These are phyloP conservation scores for Artibeus lituratus DNA, from an alignment of 2,797 vertebrate genomes.

Conservation along the genomic window DNA sequence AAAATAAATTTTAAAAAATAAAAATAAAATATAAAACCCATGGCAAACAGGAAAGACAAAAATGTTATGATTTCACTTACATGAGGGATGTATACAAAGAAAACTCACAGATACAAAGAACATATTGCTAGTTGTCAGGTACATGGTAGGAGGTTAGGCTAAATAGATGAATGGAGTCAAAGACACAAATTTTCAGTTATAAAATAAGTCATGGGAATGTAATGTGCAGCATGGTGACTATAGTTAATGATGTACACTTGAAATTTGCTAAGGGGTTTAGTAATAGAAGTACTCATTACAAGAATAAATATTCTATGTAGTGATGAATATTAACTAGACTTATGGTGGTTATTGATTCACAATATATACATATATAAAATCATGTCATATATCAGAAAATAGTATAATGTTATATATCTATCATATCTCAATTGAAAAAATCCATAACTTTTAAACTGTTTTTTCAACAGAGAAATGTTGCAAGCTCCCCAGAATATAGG, in stretches of 20 bases:
- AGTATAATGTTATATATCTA: not conserved
- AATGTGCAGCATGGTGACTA: not conserved
- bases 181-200: not conserved
- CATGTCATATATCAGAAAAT: not conserved
- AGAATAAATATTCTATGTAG: not conserved
- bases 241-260: not conserved
- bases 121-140: not conserved
- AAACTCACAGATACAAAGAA: not conserved
- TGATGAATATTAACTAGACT: not conserved
- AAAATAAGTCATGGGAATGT: not conserved
- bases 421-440: not conserved
- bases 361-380: not conserved
- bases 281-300: not conserved
- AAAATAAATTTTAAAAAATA: too few species aligned
- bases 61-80: not conserved
- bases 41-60: not conserved
- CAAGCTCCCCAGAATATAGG: not conserved
- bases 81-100: not conserved
- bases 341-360: not conserved
- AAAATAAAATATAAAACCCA: not conserved
- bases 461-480: not conserved
- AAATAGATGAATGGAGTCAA: not conserved
- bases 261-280: not conserved
- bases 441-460: not conserved
- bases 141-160: not conserved